Conservation (phyloP, 2,888 invertebrate genomes). For the Endotricha flammealis region DNA sequence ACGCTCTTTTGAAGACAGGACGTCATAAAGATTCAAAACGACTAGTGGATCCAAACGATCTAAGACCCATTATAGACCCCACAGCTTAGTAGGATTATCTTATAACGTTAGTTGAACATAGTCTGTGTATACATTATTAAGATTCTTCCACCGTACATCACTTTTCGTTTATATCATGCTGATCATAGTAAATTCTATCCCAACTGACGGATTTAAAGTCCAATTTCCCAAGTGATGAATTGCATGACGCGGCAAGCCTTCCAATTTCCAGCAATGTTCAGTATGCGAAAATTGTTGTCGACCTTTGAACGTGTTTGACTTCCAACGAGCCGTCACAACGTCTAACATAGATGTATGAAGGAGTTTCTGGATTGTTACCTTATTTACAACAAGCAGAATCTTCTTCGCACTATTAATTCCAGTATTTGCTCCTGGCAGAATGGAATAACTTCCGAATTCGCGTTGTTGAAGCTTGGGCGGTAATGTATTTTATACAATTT, state of each 20-base stretch:
- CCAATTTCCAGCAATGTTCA: slow-evolving; percentile 59
- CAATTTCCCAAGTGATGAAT: background rate
- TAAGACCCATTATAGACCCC: slow-evolving; percentile 23
- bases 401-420: no score
- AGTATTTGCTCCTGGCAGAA: no score
- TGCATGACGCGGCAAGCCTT: slow-evolving; percentile 37
- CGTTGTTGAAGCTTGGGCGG: no score
- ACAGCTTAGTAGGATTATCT: slow-evolving; percentile 29
- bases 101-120: slow-evolving; percentile 34
- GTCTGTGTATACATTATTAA: slow-evolving; percentile 44
- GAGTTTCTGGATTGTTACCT: background rate
- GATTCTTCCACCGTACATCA: slow-evolving; percentile 42
- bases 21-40: slow-evolving; percentile 17
- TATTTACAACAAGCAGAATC: no score
- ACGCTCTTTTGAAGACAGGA: no score
- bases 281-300: slow-evolving; percentile 63
- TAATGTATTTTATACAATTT: no score
- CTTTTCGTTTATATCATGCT: slow-evolving; percentile 14
- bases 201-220: background rate
- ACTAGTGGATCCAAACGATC: slow-evolving; percentile 17
- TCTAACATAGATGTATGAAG: background rate
- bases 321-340: background rate
- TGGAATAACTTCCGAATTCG: no score
- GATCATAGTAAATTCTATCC: background rate
- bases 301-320: slow-evolving; percentile 52